A percentile compares a stretch with the other conserved stretches of the same genome.
Conservation (phyloP, 2,888 invertebrate species). For the Exocentrus adspersus region DNA sequence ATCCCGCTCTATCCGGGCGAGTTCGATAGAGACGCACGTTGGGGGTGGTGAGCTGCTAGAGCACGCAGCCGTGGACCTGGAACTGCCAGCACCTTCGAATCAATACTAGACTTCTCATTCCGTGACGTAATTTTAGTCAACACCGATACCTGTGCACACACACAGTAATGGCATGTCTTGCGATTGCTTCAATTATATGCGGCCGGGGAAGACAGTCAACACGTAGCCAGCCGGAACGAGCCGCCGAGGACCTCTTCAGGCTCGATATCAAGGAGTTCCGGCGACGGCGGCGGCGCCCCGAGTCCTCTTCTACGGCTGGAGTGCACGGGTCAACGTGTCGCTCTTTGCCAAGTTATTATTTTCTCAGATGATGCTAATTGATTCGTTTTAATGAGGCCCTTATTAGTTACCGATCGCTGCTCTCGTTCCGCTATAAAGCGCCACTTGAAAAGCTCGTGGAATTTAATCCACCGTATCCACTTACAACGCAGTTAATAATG, state of each 20-base stretch:
- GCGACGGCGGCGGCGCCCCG: slow-evolving; percentile 4
- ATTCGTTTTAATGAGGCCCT: slow-evolving; percentile 4
- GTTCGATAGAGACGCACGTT: slow-evolving; percentile 46
- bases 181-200: slow-evolving; percentile 33
- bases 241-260: slow-evolving; percentile 28
- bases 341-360: slow-evolving; percentile 12
- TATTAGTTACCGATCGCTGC: neutral
- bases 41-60: slow-evolving; percentile 52
- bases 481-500: no score
- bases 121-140: slow-evolving; percentile 61
- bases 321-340: slow-evolving; percentile 25
- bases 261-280: slow-evolving; percentile 17
- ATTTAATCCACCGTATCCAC: neutral
- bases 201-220: slow-evolving; percentile 31
- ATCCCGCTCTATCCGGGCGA: slow-evolving; percentile 23
- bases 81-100: slow-evolving; percentile 62
- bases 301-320: slow-evolving; percentile 12
- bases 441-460: neutral
- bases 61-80: slow-evolving; percentile 66
- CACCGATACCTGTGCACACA: slow-evolving; percentile 54
- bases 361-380: slow-evolving; percentile 14
- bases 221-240: slow-evolving; percentile 31
- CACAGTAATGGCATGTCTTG: slow-evolving; percentile 33
- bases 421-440: neutral
- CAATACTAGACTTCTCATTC: slow-evolving; percentile 59